Conservation (phyloP, 2,888 invertebrate genomes). For the Spisula subtruncata region DNA sequence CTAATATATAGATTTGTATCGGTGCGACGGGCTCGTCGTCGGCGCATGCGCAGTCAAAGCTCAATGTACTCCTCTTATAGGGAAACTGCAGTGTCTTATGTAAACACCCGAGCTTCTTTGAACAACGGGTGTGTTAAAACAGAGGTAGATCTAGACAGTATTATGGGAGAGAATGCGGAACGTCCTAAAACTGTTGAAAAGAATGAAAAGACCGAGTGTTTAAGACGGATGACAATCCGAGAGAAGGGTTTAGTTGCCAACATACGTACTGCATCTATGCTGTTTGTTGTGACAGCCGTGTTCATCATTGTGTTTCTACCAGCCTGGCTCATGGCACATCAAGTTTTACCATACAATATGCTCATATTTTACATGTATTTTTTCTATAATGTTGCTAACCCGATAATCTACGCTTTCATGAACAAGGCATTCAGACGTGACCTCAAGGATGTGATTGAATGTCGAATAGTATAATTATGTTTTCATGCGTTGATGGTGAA, state of each 20-base stretch:
- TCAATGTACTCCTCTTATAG: conserved; percentile 65
- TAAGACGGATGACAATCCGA: conserved; percentile 74
- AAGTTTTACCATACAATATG: conserved; percentile 79
- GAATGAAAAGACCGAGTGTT: conserved; percentile 57
- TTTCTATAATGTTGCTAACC: conserved; percentile 87
- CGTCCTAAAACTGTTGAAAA: conserved; percentile 37
- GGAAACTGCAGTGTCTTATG: conserved; percentile 39
- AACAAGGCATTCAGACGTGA: conserved; percentile 86
- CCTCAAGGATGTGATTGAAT: conserved; percentile 75
- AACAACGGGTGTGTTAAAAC: conserved; percentile 60
- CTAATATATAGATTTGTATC: conserved; percentile 81
- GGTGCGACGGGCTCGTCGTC: conserved; percentile 69
- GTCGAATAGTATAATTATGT: conserved; percentile 44
- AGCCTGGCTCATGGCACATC: conserved; percentile 85
- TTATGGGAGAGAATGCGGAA: conserved; percentile 20
- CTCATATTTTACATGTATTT: conserved; percentile 87
- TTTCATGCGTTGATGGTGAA: neutral
- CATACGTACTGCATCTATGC: conserved; percentile 86
- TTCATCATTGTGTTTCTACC: conserved; percentile 87
- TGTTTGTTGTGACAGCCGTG: conserved; percentile 87
- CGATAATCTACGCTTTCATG: conserved; percentile 87
- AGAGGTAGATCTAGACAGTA: conserved; percentile 49
- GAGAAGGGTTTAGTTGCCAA: conserved; percentile 83
- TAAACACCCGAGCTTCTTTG: conserved; percentile 55
- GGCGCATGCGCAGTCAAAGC: conserved; percentile 61